phyloP scores from a whole-genome alignment of 1,140 invertebrate genomes.

The Cataglyphis hispanica region DNA sequence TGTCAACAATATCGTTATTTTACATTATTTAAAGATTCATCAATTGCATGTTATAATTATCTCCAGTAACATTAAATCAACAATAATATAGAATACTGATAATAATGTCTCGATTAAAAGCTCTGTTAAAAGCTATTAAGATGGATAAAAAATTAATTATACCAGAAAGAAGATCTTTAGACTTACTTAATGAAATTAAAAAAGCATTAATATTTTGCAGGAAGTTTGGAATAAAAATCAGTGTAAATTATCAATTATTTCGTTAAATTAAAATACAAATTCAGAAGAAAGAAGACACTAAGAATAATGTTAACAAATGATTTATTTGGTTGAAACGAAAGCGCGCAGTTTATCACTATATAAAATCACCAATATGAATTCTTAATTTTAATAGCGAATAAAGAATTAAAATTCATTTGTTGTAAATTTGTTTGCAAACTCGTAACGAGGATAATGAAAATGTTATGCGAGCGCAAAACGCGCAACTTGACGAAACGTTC shows the following conservation, averaged over 20 bases:
- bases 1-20: background rate
- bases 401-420: constrained; percentile 5
- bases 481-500: background rate
- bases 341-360: background rate
- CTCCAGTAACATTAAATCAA: background rate
- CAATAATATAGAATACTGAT: background rate
- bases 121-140: constrained; percentile 13
- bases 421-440: background rate
- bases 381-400: constrained; percentile 6
- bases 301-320: background rate
- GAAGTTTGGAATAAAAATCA: background rate
- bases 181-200: background rate
- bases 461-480: constrained; percentile 9
- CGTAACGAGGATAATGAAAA: constrained; percentile 23
- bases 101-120: background rate
- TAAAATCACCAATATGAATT: background rate
- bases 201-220: background rate
- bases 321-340: background rate
- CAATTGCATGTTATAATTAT: constrained; percentile 3
- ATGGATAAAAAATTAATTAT: background rate
- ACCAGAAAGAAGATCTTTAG: background rate
- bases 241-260: background rate
- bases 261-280: background rate
- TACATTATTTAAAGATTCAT: background rate
- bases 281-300: background rate